Base-by-base conservation (phyloP, 2,888 invertebrate genomes). In the Sipunculus nudus region DNA sequence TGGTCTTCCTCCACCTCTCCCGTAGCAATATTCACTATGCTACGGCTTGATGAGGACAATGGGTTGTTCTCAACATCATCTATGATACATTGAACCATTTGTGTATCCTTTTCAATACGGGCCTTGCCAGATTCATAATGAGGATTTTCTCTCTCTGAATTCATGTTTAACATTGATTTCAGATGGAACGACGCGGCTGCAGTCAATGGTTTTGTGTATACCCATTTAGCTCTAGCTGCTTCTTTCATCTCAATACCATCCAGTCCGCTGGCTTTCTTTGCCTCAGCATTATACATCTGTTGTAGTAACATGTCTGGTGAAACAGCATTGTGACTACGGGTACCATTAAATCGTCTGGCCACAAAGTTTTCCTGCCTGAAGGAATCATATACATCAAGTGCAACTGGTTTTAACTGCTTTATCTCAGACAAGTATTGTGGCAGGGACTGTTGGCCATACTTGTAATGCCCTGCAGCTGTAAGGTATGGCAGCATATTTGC, bases 271-370 rank as follows among this genome's bases (percentile, higher is more conserved):
- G 32, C 47, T 28, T 53, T 53, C 31, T 59, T 59, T 6, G 47
- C 59, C 41, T 59, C 59, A 6, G 59, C 59, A 53, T 59, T 59
- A 35, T 53, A 45, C 5, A 53, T 59, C 26, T 59, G 53, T 5
- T 59, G 53, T 19, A 59, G 31, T 4, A 53, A 53, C 59, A 59
- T 59, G 53, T 59, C 59, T 25, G 59, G 59, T 16, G 59, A 59
- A 1, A 59, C 53, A 3, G 46, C 53, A 53, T 59, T 59, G 46
- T 53, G 59, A 38, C 3, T 25, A n/a, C n/a, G n/a, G n/a, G n/a
- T n/a, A 10, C 59, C 59, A 46, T 53, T 46, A 26, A n/a, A 21
- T 28, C 47, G 19, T 29, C 45, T 19, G 16, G 23, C 53, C n/a
- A 46, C 53, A 38, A 59, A 59, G 21, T 16, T 28, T 10, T 53